Evolutionary conservation across 2,113 vertebrate species (phyloP).

Genomic region (Sciurus niger): DNA sequence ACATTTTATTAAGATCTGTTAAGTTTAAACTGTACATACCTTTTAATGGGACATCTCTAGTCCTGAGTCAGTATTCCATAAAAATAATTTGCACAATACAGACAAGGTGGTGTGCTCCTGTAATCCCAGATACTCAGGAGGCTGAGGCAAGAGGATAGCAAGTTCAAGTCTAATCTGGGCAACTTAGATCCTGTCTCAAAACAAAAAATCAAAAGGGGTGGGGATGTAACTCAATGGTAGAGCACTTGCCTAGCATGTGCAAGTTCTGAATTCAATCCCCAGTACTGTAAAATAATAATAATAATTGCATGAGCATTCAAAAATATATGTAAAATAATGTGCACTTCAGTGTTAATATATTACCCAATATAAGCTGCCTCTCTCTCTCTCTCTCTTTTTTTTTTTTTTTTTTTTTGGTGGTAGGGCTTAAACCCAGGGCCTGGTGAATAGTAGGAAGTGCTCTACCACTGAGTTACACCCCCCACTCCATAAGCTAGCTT

Average conservation of each 20-base stretch:
- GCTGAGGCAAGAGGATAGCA: not conserved
- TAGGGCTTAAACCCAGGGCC: not conserved
- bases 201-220: not conserved
- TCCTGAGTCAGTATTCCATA: conserved; percentile 8
- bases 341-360: not conserved
- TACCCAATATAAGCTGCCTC: not conserved
- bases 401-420: not conserved
- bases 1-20: conserved; percentile 13
- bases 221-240: not conserved
- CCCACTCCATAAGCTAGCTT: not conserved
- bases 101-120: not conserved
- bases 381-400: too few relatives aligned
- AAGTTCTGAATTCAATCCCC: not conserved
- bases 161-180: not conserved
- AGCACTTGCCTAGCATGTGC: not conserved
- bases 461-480: not conserved
- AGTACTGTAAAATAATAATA: not conserved
- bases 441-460: not conserved
- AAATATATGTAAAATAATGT: not conserved
- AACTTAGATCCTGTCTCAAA: not conserved
- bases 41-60: conserved; percentile 29
- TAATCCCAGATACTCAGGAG: not conserved
- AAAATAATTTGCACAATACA: not conserved
- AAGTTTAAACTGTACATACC: conserved; percentile 3
- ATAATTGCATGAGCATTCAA: not conserved